These are phyloP conservation scores for Meliscaeva auricollis DNA, from an alignment of 2,888 invertebrate genomes.

Conservation along the genomic window DNA sequence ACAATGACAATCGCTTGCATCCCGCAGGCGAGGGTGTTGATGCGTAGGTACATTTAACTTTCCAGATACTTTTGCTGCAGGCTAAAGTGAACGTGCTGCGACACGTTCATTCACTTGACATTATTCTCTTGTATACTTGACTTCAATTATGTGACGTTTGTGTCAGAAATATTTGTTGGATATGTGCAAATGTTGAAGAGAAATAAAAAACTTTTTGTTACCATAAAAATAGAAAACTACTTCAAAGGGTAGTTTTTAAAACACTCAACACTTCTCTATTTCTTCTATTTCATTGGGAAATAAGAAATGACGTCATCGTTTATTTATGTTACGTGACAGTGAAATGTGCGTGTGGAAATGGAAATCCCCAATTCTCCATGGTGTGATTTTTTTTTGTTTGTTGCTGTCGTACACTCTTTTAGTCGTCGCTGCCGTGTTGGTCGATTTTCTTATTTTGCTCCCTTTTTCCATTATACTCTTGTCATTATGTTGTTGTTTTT, in stretches of 20 bases:
- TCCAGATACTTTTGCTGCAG: constrained; percentile 31
- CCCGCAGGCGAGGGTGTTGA: constrained; percentile 36
- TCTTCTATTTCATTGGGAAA: neutral
- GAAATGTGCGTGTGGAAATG: constrained; percentile 59
- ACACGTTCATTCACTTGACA: constrained; percentile 67
- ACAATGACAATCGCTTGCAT: constrained; percentile 18
- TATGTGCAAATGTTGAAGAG: constrained; percentile 1
- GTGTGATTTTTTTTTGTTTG: constrained; percentile 34
- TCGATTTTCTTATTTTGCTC: constrained; percentile 6
- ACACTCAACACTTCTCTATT: neutral
- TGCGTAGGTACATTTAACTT: constrained; percentile 35
- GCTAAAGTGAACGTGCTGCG: constrained; percentile 43
- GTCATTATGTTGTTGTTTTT: neutral
- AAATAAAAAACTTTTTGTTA: neutral
- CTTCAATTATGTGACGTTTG: constrained; percentile 13
- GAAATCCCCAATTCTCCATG: constrained; percentile 63
- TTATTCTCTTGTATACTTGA: constrained; percentile 19
- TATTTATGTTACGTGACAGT: constrained; percentile 63
- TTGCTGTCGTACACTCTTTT: neutral
- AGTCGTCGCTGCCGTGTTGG: too few species aligned
- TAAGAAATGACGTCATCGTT: constrained; percentile 59
- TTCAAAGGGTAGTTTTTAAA: neutral
- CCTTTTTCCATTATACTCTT: constrained; percentile 12
- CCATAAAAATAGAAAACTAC: neutral
- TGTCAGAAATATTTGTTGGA: neutral